phyloP scores from a whole-genome alignment of 2,113 vertebrate species.

The Poeciliopsis prolifica region DNA sequence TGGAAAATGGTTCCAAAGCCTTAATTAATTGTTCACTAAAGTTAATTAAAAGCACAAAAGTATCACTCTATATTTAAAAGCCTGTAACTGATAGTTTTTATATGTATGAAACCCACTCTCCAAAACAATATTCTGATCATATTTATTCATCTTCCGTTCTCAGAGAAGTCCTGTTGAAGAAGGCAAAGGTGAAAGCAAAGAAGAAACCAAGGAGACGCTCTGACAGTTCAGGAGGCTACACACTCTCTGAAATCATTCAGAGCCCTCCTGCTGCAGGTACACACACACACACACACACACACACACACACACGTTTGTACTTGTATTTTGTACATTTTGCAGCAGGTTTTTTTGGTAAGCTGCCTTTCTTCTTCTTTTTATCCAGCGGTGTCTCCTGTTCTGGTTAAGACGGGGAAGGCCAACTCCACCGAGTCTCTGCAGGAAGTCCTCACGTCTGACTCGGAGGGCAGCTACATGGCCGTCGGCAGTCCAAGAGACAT shows the following conservation, averaged over 20 bases:
- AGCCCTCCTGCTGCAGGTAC: constrained; percentile 87
- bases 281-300: not conserved
- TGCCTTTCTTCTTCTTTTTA: not conserved
- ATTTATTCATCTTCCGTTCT: not conserved
- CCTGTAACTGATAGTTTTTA: not conserved
- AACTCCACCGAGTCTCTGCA: constrained; percentile 93
- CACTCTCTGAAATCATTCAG: constrained; percentile 94
- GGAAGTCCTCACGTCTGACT: constrained; percentile 93
- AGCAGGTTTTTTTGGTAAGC: not conserved
- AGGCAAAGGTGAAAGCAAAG: constrained; percentile 91
- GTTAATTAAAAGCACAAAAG: too few relatives aligned
- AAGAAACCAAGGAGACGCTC: constrained; percentile 91
- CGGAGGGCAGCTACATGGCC: constrained; percentile 92
- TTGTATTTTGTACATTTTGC: not conserved
- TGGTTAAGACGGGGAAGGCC: constrained; percentile 84
- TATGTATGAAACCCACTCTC: not conserved
- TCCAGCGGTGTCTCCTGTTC: constrained; percentile 69
- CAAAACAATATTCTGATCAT: constrained; percentile 5
- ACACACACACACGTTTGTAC: not conserved
- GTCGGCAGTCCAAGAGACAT: constrained; percentile 90
- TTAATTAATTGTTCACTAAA: too few relatives aligned
- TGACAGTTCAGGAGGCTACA: constrained; percentile 96
- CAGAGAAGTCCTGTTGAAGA: constrained; percentile 91
- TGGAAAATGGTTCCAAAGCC: too few relatives aligned
- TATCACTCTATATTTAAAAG: too few relatives aligned